A percentile compares a stretch with the other conserved stretches of the same genome.
Evolutionary conservation across 2,888 invertebrate genomes (phyloP).

Genomic region (Mesoligia furuncula): DNA sequence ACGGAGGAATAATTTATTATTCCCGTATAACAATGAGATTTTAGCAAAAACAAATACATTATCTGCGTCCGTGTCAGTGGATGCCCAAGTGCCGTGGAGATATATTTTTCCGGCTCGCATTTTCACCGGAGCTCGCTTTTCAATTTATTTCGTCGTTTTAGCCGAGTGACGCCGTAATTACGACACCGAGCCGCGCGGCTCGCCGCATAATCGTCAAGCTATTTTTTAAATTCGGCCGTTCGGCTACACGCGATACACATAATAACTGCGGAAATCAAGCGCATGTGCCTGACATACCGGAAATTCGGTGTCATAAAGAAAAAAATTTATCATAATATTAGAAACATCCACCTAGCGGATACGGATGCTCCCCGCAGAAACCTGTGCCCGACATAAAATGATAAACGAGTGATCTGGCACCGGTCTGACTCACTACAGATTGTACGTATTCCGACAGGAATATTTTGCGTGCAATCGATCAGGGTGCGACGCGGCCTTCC

Average conservation of each 20-base stretch:
- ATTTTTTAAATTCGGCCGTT: conserved; percentile 75
- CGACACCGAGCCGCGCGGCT: conserved; percentile 76
- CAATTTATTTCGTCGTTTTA: conserved; percentile 89
- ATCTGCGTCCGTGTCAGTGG: conserved; percentile 82
- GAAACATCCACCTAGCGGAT: conserved; percentile 53
- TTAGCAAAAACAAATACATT: conserved; percentile 87
- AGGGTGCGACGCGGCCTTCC: conserved; percentile 37
- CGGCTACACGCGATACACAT: conserved; percentile 58
- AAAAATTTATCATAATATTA: conserved; percentile 55
- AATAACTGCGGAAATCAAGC: conserved; percentile 63
- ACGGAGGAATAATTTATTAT: conserved; percentile 80
- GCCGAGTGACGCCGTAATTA: conserved; percentile 87
- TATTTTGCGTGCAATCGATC: conserved; percentile 61
- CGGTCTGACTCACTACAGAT: conserved; percentile 46
- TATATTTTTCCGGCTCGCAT: conserved; percentile 83
- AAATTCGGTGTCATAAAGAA: conserved; percentile 64
- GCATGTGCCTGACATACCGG: conserved; percentile 68
- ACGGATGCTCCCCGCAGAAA: conserved; percentile 42
- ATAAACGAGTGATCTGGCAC: conserved; percentile 59
- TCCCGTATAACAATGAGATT: conserved; percentile 82
- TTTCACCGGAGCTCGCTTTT: conserved; percentile 86
- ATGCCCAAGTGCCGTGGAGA: conserved; percentile 81
- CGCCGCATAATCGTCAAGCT: conserved; percentile 80
- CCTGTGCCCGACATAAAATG: conserved; percentile 54
- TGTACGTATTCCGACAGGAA: conserved; percentile 51